These are phyloP conservation scores for Myotis brandtii DNA, from an alignment of 2,113 vertebrate species.

Conservation along the genomic window DNA sequence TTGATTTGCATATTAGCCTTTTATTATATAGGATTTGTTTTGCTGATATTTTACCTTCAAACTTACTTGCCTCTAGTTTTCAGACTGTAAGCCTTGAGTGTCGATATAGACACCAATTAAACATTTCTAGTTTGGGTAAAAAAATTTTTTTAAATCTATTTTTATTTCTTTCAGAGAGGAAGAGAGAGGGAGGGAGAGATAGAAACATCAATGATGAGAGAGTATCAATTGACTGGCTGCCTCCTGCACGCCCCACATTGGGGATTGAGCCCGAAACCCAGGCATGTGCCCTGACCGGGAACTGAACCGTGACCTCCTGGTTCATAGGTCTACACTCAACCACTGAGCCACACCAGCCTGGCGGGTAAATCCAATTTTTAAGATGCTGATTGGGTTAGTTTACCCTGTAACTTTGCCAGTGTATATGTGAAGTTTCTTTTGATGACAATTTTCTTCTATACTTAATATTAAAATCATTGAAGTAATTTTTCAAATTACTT, in stretches of 20 bases:
- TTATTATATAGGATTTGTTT: neutral
- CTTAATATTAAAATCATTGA: conserved; percentile 34
- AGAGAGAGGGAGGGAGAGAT: too few species aligned
- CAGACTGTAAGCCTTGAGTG: neutral
- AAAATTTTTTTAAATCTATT: neutral
- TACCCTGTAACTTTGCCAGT: conserved; percentile 37
- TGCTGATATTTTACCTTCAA: conserved; percentile 6
- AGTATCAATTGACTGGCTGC: too few species aligned
- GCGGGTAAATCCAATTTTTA: neutral
- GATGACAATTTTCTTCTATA: neutral
- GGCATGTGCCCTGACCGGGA: too few species aligned
- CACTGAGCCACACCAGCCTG: too few species aligned
- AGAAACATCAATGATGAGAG: too few species aligned
- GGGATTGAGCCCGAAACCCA: too few species aligned
- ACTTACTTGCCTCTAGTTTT: conserved; percentile 42
- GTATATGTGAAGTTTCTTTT: conserved; percentile 54
- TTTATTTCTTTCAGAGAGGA: too few species aligned
- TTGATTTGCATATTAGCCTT: too few species aligned
- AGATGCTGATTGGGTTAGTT: conserved; percentile 40
- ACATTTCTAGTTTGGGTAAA: conserved; percentile 18
- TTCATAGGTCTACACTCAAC: too few species aligned
- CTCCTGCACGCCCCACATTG: too few species aligned
- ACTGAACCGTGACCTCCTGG: too few species aligned
- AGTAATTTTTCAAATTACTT: conserved; percentile 35
- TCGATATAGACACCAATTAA: neutral